Evolutionary conservation across 1,140 invertebrate species (phyloP), one percentile per base, ranked within the genome.

Genomic region (Trachymyrmex cornetzi): DNA sequence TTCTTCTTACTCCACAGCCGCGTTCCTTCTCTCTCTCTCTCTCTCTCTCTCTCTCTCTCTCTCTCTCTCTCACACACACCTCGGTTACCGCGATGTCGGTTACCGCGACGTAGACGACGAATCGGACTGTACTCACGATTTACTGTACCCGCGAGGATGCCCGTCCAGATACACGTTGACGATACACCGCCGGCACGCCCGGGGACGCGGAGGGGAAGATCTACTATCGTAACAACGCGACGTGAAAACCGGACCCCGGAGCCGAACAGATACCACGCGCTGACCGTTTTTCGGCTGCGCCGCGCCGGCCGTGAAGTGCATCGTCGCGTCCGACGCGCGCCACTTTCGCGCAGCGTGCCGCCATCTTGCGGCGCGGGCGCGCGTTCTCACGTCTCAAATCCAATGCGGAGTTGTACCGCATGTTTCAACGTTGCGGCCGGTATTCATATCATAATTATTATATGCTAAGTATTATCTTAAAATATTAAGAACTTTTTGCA

Each of bases 251-350:
- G 72, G 22, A 84, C 14, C 64, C 48, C 77, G 81, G 22, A 84
- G 19, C 72, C n/a, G 30, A 80, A n/a, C 63, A 30, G 64, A 71
- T 85, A 91, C 88, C 38, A 77, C 80, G 89, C 67, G 88, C 84
- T 69, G 69, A 85, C 82, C 86, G 82, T 72, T 27, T 48, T 16
- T 55, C 71, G 75, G 71, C 89, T 85, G 89, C 90, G 72, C 81
- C 82, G 48, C 48, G 48, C 48, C 48, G 80, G 85, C 59, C 71
- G 44, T 59, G 14, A 89, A 53, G 77, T 50, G 71, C 64, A 85
- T 53, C 71, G 59, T 57, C 48, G 11, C 24, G 12, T 3, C 61
- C 55, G 19, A 55, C 30, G 44, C 57, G 44, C 3, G 14, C 6
- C 27, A 14, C 48, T 22, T 22, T 77, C 27, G 67, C 30, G 64